Conservation (phyloP, 2,888 invertebrate genomes). For the Rhyacophila evoluta region DNA sequence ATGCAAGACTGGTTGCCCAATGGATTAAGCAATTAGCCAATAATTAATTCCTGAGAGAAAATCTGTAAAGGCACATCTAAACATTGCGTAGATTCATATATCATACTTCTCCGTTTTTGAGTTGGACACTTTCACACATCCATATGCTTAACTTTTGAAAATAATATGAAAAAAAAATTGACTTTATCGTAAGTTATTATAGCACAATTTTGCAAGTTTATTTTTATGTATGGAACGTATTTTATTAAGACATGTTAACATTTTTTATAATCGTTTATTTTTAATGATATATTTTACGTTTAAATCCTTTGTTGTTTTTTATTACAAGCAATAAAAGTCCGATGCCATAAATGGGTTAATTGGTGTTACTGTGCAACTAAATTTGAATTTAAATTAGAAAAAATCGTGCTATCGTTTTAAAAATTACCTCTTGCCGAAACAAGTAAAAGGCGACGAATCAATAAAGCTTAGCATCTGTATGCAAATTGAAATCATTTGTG, state of each 20-base stretch:
- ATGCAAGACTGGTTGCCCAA: no score
- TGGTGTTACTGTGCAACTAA: neutral
- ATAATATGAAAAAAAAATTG: no score
- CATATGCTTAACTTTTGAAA: no score
- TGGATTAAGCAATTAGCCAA: no score
- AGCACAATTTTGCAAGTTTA: neutral
- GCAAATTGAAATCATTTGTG: conserved; percentile 13
- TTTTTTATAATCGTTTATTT: no score
- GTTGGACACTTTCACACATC: no score
- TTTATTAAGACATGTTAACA: neutral
- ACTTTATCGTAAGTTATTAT: no score
- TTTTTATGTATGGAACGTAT: neutral
- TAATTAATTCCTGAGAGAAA: no score
- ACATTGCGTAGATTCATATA: no score
- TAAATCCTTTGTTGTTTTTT: neutral
- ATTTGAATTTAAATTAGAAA: neutral
- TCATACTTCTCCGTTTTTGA: no score
- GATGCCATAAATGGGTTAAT: neutral
- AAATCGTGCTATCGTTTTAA: neutral
- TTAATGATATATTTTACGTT: no score
- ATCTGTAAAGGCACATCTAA: no score
- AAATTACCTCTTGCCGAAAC: neutral
- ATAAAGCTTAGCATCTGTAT: conserved; percentile 14
- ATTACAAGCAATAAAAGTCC: neutral
- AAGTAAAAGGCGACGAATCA: conserved; percentile 22